Base-by-base conservation (phyloP, 1,140 invertebrate species). In the Brachionus koreanus region DNA sequence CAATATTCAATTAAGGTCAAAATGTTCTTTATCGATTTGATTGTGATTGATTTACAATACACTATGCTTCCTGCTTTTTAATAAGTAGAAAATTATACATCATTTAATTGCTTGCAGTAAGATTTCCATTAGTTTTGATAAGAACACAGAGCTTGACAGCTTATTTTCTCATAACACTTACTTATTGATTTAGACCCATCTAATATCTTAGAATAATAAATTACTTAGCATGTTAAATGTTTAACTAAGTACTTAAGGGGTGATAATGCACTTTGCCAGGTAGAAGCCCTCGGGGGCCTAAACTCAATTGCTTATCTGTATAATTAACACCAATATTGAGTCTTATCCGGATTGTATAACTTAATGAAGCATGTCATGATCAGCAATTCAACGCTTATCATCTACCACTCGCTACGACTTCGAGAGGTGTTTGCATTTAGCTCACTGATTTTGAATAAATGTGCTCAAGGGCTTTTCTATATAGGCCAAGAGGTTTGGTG, bases 261-360 rank as follows among this genome's bases (percentile, higher is more conserved):
- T 57, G 49, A 57, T 57, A 57, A 57, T 57, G 49, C 49, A 57
- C 49, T 57, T 57, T 57, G 49, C 49, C 49, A 57, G 49, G 49
- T 57, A 57, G 49, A 57, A 57, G 16, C 49, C 49, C 49, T 23
- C 49, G 49, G 49, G 49, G 49, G 49, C 19, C 16, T 0, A 5
- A 5, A 57, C 16, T 57, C 49, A 57, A 57, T 57, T 19, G 49
- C 49, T 57, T 57, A 57, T 57, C 49, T 57, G 49, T 57, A 57
- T 57, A 57, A 57, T 57, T 57, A 57, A 57, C 49, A 57, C 49
- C 49, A 19, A 57, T 19, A 57, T 57, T 57, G 49, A 57, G 49
- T 57, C 49, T 25, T 57, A 57, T 57, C 49, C 49, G 49, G n/a
- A 57, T 57, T 57, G 49, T 57, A 25, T 25, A 57, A 57, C 19